These are phyloP conservation scores for Pygoscelis adeliae DNA, from an alignment of 2,113 vertebrate species.

Conservation along the genomic window DNA sequence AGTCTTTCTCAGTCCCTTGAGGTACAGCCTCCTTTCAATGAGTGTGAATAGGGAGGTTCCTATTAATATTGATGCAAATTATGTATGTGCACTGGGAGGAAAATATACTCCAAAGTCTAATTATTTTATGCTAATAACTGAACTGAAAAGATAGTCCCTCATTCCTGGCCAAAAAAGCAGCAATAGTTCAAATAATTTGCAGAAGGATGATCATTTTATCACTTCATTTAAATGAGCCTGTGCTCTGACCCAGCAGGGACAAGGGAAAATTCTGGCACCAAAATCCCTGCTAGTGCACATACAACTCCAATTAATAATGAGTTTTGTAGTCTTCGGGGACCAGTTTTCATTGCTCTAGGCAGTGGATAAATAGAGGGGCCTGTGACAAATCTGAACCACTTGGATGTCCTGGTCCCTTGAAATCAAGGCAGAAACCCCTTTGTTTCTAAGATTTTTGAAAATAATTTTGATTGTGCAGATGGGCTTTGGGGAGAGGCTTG, in stretches of 20 bases:
- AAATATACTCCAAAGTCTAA: constrained; percentile 27
- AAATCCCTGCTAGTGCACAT: neutral
- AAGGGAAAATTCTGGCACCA: neutral
- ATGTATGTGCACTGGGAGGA: neutral
- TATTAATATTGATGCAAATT: constrained; percentile 11
- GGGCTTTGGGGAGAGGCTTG: neutral
- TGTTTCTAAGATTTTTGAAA: neutral
- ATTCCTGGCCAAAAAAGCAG: neutral
- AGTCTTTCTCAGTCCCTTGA: neutral
- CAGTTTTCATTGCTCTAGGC: neutral
- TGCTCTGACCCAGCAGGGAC: neutral
- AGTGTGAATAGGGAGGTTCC: neutral
- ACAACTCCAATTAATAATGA: neutral
- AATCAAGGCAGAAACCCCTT: neutral
- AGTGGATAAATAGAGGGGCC: neutral
- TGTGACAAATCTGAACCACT: neutral
- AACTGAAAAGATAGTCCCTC: neutral
- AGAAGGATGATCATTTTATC: neutral
- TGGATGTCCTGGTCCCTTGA: neutral
- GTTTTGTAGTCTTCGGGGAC: neutral
- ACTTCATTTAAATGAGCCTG: neutral
- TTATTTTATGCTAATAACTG: constrained; percentile 57
- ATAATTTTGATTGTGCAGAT: neutral
- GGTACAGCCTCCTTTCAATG: neutral
- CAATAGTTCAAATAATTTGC: neutral